phyloP scores from a whole-genome alignment of 1,140 invertebrate species.

The Sipha flava region DNA sequence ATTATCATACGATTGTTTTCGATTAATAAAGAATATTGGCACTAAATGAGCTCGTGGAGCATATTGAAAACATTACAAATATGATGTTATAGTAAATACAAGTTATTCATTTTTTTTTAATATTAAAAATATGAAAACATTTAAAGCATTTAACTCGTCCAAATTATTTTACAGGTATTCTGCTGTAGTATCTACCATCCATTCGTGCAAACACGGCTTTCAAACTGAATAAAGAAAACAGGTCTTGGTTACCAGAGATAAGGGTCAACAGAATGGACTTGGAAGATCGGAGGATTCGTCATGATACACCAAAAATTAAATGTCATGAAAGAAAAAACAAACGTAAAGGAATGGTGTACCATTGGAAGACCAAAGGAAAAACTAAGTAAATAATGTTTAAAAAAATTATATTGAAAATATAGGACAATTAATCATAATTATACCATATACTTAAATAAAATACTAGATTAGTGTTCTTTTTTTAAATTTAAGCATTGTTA shows the following conservation, averaged over 20 bases:
- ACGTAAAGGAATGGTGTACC: neutral
- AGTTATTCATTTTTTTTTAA: neutral
- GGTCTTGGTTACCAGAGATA: neutral
- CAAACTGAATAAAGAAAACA: neutral
- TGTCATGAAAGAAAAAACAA: neutral
- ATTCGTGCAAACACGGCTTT: neutral
- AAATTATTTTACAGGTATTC: too few species aligned
- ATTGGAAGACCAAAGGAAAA: neutral
- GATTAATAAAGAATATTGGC: neutral
- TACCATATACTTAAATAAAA: too few species aligned
- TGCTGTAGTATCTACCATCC: too few species aligned
- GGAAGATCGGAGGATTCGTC: neutral
- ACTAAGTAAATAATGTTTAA: neutral
- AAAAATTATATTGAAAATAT: too few species aligned
- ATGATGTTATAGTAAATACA: neutral
- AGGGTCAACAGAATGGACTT: constrained; percentile 18
- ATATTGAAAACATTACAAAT: neutral
- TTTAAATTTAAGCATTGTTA: too few species aligned
- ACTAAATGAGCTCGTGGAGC: neutral
- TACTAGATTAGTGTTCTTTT: too few species aligned
- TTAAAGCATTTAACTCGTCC: too few species aligned
- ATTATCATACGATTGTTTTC: neutral
- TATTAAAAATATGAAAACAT: neutral
- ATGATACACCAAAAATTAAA: neutral
- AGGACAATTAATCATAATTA: too few species aligned